Percentiles rank a stretch among this genome's conserved stretches.
Conservation (phyloP, 1,140 invertebrate species). For the Monomorium pharaonis region DNA sequence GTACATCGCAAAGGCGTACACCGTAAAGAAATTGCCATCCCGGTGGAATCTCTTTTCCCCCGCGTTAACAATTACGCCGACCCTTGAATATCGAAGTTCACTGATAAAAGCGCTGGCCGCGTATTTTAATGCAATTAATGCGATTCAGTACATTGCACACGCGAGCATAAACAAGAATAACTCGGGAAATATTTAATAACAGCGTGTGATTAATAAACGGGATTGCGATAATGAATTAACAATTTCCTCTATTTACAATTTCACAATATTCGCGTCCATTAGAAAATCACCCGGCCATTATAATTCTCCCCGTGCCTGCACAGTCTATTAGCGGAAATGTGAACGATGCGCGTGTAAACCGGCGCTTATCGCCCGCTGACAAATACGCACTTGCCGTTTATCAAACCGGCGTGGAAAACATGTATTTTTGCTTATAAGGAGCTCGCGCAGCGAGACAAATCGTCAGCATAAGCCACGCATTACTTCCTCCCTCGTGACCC, state of each 20-base stretch:
- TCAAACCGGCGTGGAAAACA: slow-evolving; percentile 30
- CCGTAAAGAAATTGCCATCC: slow-evolving; percentile 46
- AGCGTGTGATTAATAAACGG: slow-evolving; percentile 24
- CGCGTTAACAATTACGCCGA: slow-evolving; percentile 12
- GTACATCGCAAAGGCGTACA: slow-evolving; percentile 18
- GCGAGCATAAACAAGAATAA: slow-evolving; percentile 9
- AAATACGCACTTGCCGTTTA: slow-evolving; percentile 43
- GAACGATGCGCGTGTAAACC: background rate
- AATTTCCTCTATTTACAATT: background rate
- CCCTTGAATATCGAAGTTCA: slow-evolving; percentile 55
- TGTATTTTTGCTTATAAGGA: slow-evolving; percentile 37
- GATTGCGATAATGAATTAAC: slow-evolving; percentile 33
- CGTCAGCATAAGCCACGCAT: slow-evolving; percentile 27
- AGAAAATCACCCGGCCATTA: slow-evolving; percentile 16
- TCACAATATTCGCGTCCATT: background rate
- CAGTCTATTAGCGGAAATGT: background rate
- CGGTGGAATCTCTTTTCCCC: slow-evolving; percentile 28
- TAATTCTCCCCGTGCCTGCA: background rate
- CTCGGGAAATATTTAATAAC: background rate
- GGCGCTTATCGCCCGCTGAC: slow-evolving; percentile 25
- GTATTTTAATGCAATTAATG: slow-evolving; percentile 40
- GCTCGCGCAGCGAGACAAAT: slow-evolving; percentile 18
- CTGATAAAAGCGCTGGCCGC: slow-evolving; percentile 40
- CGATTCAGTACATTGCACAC: slow-evolving; percentile 13
- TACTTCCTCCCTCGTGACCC: slow-evolving; percentile 20